Evolutionary conservation across 2,888 invertebrate genomes (phyloP).

Genomic region (Aleiodes testaceus): DNA sequence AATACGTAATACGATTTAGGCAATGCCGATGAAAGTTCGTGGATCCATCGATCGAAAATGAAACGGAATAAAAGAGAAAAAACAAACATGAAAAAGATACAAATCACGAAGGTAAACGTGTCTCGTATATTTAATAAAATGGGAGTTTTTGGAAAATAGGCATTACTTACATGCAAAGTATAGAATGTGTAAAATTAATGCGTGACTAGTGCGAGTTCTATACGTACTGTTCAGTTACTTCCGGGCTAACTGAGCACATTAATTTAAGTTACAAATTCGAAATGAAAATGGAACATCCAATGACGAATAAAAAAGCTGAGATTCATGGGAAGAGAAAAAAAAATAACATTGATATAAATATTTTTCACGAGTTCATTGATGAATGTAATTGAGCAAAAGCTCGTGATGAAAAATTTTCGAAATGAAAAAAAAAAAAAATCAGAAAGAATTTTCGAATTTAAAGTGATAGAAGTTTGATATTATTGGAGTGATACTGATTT

Average conservation of each 20-base stretch:
- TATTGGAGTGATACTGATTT: conserved; percentile 24
- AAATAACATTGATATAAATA: background rate
- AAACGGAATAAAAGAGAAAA: too few species aligned
- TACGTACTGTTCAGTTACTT: conserved; percentile 36
- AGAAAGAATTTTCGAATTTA: background rate
- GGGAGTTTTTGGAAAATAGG: conserved; percentile 80
- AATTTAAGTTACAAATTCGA: conserved; percentile 19
- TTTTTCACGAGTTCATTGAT: too few species aligned
- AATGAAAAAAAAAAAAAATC: too few species aligned
- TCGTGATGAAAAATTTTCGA: too few species aligned
- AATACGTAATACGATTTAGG: conserved; percentile 13
- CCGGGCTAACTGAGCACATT: background rate
- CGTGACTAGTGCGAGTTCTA: conserved; percentile 51
- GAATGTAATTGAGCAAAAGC: too few species aligned
- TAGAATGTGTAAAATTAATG: conserved; percentile 81
- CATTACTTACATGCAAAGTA: conserved; percentile 95
- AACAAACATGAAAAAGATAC: conserved; percentile 2
- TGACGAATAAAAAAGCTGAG: background rate
- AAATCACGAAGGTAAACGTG: conserved; percentile 20
- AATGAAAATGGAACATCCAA: conserved; percentile 9
- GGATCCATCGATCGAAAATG: background rate
- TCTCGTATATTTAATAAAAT: conserved; percentile 1
- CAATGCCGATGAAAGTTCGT: background rate
- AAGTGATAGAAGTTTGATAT: conserved; percentile 8
- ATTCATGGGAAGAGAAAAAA: background rate